A percentile compares a stretch with the other conserved stretches of the same genome.
Conservation (phyloP, 2,797 vertebrate genomes). For the Microctenopoma steveboyesi region DNA sequence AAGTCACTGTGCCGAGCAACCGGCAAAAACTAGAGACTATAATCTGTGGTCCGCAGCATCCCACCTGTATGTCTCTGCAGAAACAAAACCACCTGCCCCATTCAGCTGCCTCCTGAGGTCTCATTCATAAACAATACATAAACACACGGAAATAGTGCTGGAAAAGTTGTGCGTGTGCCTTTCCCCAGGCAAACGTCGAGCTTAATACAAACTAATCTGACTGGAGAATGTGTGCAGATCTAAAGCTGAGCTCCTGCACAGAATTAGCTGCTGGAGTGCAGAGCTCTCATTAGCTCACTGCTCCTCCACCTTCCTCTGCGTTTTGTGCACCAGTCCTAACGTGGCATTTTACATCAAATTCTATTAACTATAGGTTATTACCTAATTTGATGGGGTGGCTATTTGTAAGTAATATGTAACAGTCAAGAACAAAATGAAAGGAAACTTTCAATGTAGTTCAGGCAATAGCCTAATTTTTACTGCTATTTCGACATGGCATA, state of each 20-base stretch:
- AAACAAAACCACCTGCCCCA: slow-evolving; percentile 36
- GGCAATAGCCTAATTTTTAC: not conserved
- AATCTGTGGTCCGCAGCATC: slow-evolving; percentile 55
- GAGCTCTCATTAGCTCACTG: not conserved
- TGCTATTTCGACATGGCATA: not conserved
- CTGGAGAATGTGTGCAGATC: slow-evolving; percentile 6
- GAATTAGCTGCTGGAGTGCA: not conserved
- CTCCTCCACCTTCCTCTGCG: not conserved
- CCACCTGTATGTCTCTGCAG: slow-evolving; percentile 47
- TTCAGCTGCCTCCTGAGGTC: slow-evolving; percentile 29
- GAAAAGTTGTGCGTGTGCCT: slow-evolving; percentile 10
- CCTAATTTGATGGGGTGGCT: not conserved
- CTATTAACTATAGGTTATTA: too few species aligned
- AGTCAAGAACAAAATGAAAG: not conserved
- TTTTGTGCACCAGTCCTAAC: not conserved
- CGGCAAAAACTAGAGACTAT: slow-evolving; percentile 35
- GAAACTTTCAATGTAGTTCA: not conserved
- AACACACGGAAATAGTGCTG: slow-evolving; percentile 3
- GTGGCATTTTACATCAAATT: not conserved
- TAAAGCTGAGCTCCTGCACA: not conserved
- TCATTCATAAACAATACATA: slow-evolving; percentile 46
- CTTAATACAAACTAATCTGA: slow-evolving; percentile 24
- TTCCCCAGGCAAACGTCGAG: slow-evolving; percentile 28
- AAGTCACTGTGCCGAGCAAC: slow-evolving; percentile 27
- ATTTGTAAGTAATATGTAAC: not conserved